Base-by-base conservation (phyloP, 2,888 invertebrate species). In the Chalcis sispes region DNA sequence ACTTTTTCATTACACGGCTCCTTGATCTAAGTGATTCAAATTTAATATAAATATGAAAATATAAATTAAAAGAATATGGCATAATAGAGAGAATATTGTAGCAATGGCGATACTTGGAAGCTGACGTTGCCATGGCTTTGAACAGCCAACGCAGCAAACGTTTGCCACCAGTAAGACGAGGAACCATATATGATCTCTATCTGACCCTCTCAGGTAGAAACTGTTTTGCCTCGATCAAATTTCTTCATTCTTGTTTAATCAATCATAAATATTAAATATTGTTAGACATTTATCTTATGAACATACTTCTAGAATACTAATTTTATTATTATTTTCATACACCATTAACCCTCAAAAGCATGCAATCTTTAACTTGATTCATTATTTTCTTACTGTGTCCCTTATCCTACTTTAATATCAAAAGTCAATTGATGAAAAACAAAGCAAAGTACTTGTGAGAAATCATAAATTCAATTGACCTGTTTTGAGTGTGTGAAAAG, bases 161-260 rank as follows among this genome's bases (percentile, higher is more conserved):
- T 89, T 93, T 95, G 88, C 95, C 95, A 87, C 92, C 95, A 82
- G 92, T 95, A 89, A 94, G 94, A 91, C 91, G 95, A 89, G 95
- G 95, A 89, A 93, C 94, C 90, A 92, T 92, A 89, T 92, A 94
- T 90, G 95, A 95, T 90, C 93, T 95, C 88, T 95, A 95, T 91
- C 92, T 95, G 90, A 95, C 94, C 90, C 94, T 94, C 90, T 95
- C 95, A 95, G 95, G 95, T 95, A 92, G 92, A 93, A 87, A 83
- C 72, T 79, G 80, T 79, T 83, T 85, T 82, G 78, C 83, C 82
- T 80, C 79, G 65, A 78, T 62, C 70, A 58, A 67, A 72, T 62
- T 36, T 72, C 23, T 67, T 78, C 32, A 62, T 70, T 25, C 61
- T 56, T 46, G 27, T 70, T 64, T 64, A 62, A 67, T 77, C 40